Conservation (phyloP, 2,113 vertebrate genomes). For the Aleadryas rufinucha region DNA sequence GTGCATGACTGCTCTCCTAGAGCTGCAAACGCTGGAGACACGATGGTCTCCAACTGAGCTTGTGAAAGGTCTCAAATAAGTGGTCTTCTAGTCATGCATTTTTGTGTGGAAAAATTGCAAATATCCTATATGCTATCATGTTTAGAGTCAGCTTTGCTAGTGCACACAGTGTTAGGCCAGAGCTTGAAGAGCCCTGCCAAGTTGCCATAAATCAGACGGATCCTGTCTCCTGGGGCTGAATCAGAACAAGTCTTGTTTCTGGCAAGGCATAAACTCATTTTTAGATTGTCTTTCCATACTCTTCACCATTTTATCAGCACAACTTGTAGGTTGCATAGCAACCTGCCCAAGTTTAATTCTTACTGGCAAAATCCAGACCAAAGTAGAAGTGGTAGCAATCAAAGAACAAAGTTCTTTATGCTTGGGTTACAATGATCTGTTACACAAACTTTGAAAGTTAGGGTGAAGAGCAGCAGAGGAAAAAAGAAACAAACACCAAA, state of each 20-base stretch:
- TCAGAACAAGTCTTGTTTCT: background rate
- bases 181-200: background rate
- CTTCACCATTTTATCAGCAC: background rate
- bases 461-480: background rate
- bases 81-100: background rate
- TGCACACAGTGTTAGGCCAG: background rate
- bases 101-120: background rate
- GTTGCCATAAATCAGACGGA: fast-evolving
- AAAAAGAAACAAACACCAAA: background rate
- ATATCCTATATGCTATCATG: background rate
- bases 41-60: fast-evolving
- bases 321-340: background rate
- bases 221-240: background rate
- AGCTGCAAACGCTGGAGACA: background rate
- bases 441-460: background rate
- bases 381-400: background rate
- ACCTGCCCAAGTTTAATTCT: background rate
- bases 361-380: background rate
- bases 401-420: background rate
- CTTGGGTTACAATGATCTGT: background rate
- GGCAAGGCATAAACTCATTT: background rate
- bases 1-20: background rate
- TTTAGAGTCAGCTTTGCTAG: background rate
- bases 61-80: background rate
- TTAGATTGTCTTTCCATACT: background rate